Conservation (phyloP, 2,797 vertebrate genomes). For the Natrix natrix region DNA sequence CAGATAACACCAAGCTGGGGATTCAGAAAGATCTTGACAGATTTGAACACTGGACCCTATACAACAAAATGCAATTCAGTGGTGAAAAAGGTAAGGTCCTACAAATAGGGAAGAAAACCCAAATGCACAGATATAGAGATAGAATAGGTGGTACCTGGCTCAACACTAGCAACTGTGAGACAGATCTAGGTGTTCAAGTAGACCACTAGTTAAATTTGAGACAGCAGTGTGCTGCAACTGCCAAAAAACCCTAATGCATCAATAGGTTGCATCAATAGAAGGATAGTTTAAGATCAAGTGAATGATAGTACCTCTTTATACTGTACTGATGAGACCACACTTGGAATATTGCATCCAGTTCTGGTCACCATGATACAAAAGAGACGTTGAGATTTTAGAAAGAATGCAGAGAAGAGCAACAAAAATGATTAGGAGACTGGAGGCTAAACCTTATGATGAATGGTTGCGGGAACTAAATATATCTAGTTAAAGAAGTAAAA, state of each 20-base stretch:
- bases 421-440: neutral
- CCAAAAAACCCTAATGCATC: no score
- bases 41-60: neutral
- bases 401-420: neutral
- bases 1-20: neutral
- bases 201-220: no score
- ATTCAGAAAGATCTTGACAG: neutral
- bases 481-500: neutral
- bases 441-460: neutral
- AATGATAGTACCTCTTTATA: no score
- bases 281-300: no score
- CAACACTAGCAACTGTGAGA: neutral
- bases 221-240: no score
- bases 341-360: no score
- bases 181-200: no score
- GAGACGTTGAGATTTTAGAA: no score
- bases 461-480: neutral
- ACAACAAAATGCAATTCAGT: neutral
- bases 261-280: no score
- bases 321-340: no score
- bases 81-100: neutral
- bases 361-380: no score
- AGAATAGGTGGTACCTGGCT: neutral
- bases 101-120: neutral
- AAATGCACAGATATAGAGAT: neutral